Base-by-base conservation (phyloP, 2,888 invertebrate genomes). In the Selenia dentaria region DNA sequence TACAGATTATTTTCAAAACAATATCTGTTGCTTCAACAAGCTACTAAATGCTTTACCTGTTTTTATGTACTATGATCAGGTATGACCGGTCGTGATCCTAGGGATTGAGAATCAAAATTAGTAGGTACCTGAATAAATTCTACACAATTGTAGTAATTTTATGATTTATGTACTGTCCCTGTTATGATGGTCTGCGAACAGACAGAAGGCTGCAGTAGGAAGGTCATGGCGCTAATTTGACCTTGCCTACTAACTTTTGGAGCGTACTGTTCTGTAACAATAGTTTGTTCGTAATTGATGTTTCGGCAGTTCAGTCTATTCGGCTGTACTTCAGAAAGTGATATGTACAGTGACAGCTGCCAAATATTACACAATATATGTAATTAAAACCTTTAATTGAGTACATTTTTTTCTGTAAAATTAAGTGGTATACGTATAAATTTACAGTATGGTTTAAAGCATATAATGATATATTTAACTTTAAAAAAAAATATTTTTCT, bases 191-290 rank as follows among this genome's bases (percentile, higher is more conserved):
- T 32, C 10, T 32, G 13, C 9, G 6, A 13, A 62, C 72, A 67
- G 73, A 65, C 79, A 77, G 81, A 79, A 83, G 86, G 83, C 77
- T 85, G 86, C 85, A 86, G 73, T 73, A 22, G 39, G 81, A 82
- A 82, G 89, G 89, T 89, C 89, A 83, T 83, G 86, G 79, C 80
- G 79, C 74, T 88, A 87, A 87, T 85, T 87, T 74, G 86, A 88
- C 89, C 89, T 90, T 88, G 87, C 78, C 74, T 72, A 75, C 77
- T 34, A 85, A 87, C 75, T 87, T 86, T 68, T 62, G 70, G 70
- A 69, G 69, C 69, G 69, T 70, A 65, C 36, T 48, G 33, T 67
- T 72, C 66, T 60, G 61, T 49, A 64, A 68, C 66, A 62, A 62
- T 65, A 67, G 68, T 67, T 67, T 64, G 62, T 68, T 72, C 57